Evolutionary conservation across 2,888 invertebrate species (phyloP), one percentile per base, ranked within the genome.

Genomic region (Hypomecis punctinalis): DNA sequence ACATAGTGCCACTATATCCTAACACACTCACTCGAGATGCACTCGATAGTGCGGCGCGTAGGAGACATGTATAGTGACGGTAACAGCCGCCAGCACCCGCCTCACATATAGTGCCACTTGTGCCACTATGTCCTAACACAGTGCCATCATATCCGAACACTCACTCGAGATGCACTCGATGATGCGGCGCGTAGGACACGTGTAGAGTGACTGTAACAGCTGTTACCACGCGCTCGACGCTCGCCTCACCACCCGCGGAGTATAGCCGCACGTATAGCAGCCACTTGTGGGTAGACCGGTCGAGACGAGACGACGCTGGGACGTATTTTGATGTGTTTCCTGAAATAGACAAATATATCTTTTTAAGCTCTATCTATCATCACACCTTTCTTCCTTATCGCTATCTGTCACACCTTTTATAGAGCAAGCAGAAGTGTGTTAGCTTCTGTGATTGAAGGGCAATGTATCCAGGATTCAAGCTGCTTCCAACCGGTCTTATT

Each of bases 31-130:
- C 96, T 94, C 94, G 7, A 98, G 91, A 83, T 97, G 96, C 6
- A 98, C 95, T 35, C 96, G 94, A 83, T 98, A 97, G 83, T 97
- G 96, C 4, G 98, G 98, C 64, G 96, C 95, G 89, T 98, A 98
- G 35, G 97, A 97, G 23, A 23, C 23, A 23, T 23, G 23, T 3
- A 23, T 1, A 23, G 23, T 23, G 23, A 23, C 23, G 23, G 23
- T 23, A 3, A 23, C 23, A 23, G 23, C 23, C 23, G 23, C 3
- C 23, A 23, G 23, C 23, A 23, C 23, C 1, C 23, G 23, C 23
- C 23, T 23, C 23, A 23, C 23, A 3, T 23, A 23, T 23, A 23
- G 23, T 23, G 23, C 23, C 23, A 23, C 23, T 23, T 23, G 23
- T 23, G 23, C 23, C 23, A 23, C 35, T n/a, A n/a, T n/a, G n/a